Conservation (phyloP, 2,888 invertebrate species). For the Agonopterix alstromeriana region DNA sequence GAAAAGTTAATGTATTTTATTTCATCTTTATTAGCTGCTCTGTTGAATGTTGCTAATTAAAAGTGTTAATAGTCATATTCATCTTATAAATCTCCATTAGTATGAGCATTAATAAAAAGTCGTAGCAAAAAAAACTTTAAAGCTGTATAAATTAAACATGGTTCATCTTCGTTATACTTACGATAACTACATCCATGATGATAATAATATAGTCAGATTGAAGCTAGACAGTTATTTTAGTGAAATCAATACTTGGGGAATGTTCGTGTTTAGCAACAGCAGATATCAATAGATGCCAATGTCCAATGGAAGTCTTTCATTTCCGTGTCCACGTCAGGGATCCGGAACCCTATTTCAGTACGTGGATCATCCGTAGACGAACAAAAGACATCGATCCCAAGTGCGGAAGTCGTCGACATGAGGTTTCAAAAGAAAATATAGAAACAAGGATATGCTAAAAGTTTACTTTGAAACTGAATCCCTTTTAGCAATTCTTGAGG, state of each 20-base stretch:
- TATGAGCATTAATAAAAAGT: neutral
- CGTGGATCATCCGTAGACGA: conserved; percentile 41
- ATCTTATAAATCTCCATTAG: conserved; percentile 2
- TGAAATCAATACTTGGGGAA: conserved; percentile 13
- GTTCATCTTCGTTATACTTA: too few relatives aligned
- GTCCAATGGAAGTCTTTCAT: conserved; percentile 54
- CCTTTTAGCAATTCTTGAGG: too few relatives aligned
- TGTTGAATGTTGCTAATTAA: conserved; percentile 23
- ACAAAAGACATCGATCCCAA: conserved; percentile 30
- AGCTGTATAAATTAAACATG: too few relatives aligned
- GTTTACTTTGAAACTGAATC: too few relatives aligned
- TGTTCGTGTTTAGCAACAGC: conserved; percentile 21
- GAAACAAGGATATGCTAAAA: neutral
- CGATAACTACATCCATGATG: too few relatives aligned
- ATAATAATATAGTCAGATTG: too few relatives aligned
- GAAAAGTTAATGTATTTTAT: neutral
- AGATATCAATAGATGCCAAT: conserved; percentile 42
- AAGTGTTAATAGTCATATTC: conserved; percentile 15
- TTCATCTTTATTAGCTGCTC: conserved; percentile 10
- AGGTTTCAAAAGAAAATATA: conserved; percentile 16
- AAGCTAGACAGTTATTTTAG: neutral
- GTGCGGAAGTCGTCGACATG: conserved; percentile 34
- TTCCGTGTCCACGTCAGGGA: conserved; percentile 54
- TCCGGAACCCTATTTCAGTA: conserved; percentile 48
- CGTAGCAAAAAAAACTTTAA: too few relatives aligned